Evolutionary conservation across 2,888 invertebrate genomes (phyloP).

Genomic region (Drosophila falleni): DNA sequence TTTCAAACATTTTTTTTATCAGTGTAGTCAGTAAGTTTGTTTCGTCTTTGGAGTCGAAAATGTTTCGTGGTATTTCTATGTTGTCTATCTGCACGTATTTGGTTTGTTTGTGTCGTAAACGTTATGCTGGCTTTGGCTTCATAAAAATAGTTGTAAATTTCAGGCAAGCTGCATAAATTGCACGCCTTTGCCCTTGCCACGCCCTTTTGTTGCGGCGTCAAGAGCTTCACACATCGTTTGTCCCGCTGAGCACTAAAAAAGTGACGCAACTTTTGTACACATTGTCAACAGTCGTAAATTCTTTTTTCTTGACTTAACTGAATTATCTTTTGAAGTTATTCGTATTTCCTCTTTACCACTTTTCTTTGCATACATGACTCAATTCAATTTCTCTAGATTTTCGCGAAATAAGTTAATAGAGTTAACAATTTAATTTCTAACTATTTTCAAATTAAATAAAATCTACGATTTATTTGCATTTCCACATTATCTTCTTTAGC

Average conservation of each 20-base stretch:
- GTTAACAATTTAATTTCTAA: constrained; percentile 20
- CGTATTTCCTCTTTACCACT: constrained; percentile 24
- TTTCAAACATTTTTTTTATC: too few species aligned
- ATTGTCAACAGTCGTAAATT: constrained; percentile 78
- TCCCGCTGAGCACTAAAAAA: constrained; percentile 55
- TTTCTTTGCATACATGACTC: constrained; percentile 1
- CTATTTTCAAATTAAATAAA: constrained; percentile 5
- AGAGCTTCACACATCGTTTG: constrained; percentile 73
- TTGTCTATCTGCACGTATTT: constrained; percentile 35
- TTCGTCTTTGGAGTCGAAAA: not conserved
- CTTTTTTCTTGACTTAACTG: constrained; percentile 44
- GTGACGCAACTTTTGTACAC: constrained; percentile 74
- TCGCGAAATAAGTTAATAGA: constrained; percentile 5
- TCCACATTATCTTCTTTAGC: not conserved
- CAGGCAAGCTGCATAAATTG: constrained; percentile 73
- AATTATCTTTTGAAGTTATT: constrained; percentile 58
- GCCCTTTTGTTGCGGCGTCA: constrained; percentile 31
- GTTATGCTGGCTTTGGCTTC: constrained; percentile 69
- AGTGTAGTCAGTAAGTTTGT: not conserved
- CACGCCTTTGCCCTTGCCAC: constrained; percentile 25
- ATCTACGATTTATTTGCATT: not conserved
- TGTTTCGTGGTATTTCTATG: not conserved
- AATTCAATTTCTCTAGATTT: constrained; percentile 12
- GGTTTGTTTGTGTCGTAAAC: constrained; percentile 54
- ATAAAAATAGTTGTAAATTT: constrained; percentile 79